A percentile compares a stretch with the other conserved stretches of the same genome.
Conservation (phyloP, 2,797 vertebrate genomes). For the Lacerta bilineata region DNA sequence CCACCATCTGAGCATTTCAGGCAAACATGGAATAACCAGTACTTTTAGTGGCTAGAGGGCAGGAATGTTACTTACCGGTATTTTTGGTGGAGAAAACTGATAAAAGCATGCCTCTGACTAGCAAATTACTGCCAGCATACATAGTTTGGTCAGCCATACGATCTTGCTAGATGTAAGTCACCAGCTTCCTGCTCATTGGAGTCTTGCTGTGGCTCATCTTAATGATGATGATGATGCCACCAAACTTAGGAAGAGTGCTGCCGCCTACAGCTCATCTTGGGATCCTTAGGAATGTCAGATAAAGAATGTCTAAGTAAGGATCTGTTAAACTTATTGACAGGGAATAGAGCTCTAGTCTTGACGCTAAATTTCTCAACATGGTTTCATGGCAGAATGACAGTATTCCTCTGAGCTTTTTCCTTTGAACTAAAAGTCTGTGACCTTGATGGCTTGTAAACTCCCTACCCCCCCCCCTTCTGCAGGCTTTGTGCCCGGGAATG, state of each 20-base stretch:
- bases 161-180: background rate
- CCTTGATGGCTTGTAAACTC: background rate
- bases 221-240: background rate
- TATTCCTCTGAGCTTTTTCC: background rate
- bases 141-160: background rate
- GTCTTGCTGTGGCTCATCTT: background rate
- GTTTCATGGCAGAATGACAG: background rate
- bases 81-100: background rate
- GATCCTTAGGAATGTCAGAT: background rate
- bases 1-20: background rate
- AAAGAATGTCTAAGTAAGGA: background rate
- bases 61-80: background rate
- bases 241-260: background rate
- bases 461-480: background rate
- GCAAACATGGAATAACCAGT: background rate
- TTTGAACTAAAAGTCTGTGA: constrained; percentile 4
- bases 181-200: background rate
- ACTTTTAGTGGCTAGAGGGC: too few relatives aligned
- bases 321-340: background rate
- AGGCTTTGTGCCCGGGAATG: background rate
- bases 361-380: background rate
- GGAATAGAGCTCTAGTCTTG: background rate
- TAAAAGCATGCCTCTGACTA: background rate
- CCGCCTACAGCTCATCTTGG: background rate
- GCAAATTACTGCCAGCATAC: background rate